Conservation (phyloP, 2,797 vertebrate genomes). For the Sebastes diploproa region DNA sequence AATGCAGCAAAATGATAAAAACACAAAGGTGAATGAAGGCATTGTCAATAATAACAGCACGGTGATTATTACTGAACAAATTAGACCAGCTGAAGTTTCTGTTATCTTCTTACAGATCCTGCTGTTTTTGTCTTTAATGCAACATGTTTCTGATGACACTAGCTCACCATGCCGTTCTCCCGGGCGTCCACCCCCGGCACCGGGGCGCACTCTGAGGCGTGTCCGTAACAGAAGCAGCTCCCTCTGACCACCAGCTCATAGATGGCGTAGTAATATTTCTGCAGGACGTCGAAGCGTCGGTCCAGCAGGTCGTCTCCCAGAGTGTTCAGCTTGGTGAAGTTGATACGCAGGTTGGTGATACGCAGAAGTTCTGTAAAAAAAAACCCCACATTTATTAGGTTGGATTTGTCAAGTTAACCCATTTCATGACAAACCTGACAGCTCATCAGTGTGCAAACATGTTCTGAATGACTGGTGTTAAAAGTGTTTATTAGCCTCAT, state of each 20-base stretch:
- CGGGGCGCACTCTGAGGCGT: conserved; percentile 86
- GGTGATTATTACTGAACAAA: background rate
- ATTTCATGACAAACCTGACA: background rate
- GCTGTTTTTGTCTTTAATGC: background rate
- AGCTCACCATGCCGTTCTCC: conserved; percentile 82
- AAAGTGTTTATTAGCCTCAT: background rate
- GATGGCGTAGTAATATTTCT: conserved; percentile 95
- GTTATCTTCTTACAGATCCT: background rate
- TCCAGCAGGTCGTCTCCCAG: conserved; percentile 87
- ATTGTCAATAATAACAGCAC: background rate
- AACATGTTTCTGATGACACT: background rate
- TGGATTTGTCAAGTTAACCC: background rate
- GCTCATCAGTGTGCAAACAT: background rate
- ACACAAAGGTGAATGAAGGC: background rate
- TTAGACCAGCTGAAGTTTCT: background rate
- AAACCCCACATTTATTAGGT: background rate
- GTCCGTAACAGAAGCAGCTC: conserved; percentile 92
- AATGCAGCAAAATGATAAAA: background rate
- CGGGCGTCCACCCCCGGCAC: conserved; percentile 70
- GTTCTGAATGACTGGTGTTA: background rate
- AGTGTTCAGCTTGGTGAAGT: conserved; percentile 87
- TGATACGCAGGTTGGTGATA: conserved; percentile 86
- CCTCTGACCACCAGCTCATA: conserved; percentile 95
- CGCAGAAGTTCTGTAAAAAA: conserved; percentile 77
- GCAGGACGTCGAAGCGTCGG: conserved; percentile 83